Evolutionary conservation across 2,113 vertebrate species (phyloP).

Genomic region (Embiotoca jacksoni): DNA sequence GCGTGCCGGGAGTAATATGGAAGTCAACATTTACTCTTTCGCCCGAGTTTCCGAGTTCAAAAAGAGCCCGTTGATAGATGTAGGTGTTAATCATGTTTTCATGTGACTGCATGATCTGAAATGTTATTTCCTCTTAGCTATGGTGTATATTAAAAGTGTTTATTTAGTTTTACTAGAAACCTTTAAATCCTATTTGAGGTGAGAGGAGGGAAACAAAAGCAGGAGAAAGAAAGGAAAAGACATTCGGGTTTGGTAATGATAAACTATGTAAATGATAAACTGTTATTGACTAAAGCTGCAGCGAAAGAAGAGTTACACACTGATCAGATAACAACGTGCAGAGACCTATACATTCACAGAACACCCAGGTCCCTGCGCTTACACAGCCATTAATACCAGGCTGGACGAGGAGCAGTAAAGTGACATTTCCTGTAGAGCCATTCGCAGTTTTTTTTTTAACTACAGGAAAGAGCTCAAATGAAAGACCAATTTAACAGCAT

Average conservation of each 20-base stretch:
- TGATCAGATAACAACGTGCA: slow-evolving; percentile 29
- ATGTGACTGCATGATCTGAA: slow-evolving; percentile 42
- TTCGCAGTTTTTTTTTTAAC: too few relatives aligned
- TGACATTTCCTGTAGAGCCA: slow-evolving; percentile 5
- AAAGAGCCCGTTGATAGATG: slow-evolving; percentile 30
- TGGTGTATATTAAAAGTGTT: slow-evolving; percentile 21
- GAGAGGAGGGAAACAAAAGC: not conserved
- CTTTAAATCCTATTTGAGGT: slow-evolving; percentile 26
- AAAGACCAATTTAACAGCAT: not conserved
- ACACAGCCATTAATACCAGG: slow-evolving; percentile 29
- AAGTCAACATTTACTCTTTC: slow-evolving; percentile 65
- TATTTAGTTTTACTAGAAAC: slow-evolving; percentile 15
- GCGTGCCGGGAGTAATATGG: slow-evolving; percentile 52
- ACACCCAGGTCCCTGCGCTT: slow-evolving; percentile 8
- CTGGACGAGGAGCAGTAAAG: slow-evolving; percentile 17
- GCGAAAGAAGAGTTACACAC: slow-evolving; percentile 11
- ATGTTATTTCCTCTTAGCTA: slow-evolving; percentile 29
- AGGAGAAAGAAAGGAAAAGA: slow-evolving; percentile 9
- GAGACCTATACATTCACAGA: slow-evolving; percentile 10
- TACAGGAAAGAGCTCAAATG: not conserved
- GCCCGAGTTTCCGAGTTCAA: slow-evolving; percentile 24
- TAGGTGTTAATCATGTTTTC: slow-evolving; percentile 33
- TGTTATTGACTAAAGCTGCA: slow-evolving; percentile 16
- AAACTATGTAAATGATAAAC: slow-evolving; percentile 21
- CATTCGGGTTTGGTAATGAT: not conserved